Evolutionary conservation across 1,140 invertebrate genomes (phyloP).

Genomic region (Potamilus streckersoni): DNA sequence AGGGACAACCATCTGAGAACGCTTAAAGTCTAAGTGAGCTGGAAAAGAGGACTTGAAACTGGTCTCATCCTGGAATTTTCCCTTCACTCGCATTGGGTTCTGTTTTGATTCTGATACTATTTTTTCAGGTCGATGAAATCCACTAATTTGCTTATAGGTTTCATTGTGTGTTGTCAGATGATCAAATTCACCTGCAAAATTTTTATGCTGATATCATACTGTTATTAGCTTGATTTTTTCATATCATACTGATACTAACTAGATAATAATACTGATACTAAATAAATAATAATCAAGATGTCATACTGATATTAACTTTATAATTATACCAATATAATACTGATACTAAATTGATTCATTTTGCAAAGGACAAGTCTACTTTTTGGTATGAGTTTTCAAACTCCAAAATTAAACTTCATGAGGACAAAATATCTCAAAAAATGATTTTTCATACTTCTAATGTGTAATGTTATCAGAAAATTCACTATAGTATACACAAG

Average conservation of each 20-base stretch:
- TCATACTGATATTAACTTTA: background rate
- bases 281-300: too few species aligned
- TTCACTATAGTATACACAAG: too few species aligned
- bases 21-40: conserved; percentile 32
- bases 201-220: background rate
- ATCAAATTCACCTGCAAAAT: conserved; percentile 44
- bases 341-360: background rate
- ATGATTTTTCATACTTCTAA: too few species aligned
- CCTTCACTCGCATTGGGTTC: conserved; percentile 30
- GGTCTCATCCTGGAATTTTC: conserved; percentile 48
- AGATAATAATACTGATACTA: background rate
- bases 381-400: too few species aligned
- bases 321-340: background rate
- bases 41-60: conserved; percentile 56
- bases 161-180: conserved; percentile 55
- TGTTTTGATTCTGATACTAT: conserved; percentile 40
- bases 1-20: conserved; percentile 49
- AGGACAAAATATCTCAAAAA: too few species aligned
- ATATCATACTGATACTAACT: background rate
- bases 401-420: too few species aligned
- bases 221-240: background rate
- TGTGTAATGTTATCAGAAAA: too few species aligned
- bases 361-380: too few species aligned
- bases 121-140: conserved; percentile 45
- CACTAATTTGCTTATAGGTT: conserved; percentile 51